phyloP scores from a whole-genome alignment of 1,140 invertebrate species.

The Lerema accius region DNA sequence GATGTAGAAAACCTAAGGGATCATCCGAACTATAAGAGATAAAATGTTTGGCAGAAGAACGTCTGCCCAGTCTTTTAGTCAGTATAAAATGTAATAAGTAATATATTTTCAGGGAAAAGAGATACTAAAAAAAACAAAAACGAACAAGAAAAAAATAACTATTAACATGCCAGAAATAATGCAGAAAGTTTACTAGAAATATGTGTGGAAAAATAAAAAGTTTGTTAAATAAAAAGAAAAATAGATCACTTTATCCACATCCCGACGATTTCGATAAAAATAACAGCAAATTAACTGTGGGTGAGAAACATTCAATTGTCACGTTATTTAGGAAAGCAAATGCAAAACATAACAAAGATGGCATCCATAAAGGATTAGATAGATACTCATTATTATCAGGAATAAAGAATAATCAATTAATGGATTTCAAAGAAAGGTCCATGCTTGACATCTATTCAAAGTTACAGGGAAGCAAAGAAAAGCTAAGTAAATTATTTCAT shows the following conservation, averaged over 20 bases:
- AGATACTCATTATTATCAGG: conserved; percentile 1
- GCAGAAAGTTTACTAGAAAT: conserved; percentile 30
- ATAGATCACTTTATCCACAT: too few species aligned
- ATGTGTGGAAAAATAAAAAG: too few species aligned
- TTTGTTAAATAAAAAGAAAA: too few species aligned
- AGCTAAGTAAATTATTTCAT: not conserved
- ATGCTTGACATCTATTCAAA: not conserved
- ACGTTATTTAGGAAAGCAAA: conserved; percentile 3
- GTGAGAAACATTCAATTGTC: not conserved
- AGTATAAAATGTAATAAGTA: too few species aligned
- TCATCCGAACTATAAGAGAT: too few species aligned
- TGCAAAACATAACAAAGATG: not conserved
- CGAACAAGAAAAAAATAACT: conserved; percentile 38
- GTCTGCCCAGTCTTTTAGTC: too few species aligned
- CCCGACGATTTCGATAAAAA: too few species aligned
- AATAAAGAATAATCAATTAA: not conserved
- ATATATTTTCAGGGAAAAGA: not conserved
- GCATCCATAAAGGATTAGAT: not conserved
- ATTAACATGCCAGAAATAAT: conserved; percentile 40
- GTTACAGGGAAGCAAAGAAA: conserved; percentile 1
- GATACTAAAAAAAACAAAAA: conserved; percentile 23
- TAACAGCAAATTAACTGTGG: conserved; percentile 8
- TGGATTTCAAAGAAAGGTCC: conserved; percentile 7
- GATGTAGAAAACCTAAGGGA: too few species aligned
- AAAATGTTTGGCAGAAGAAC: not conserved